Evolutionary conservation across 2,113 vertebrate genomes (phyloP), one percentile per base, ranked within the genome.

Genomic region (Ictalurus punctatus): DNA sequence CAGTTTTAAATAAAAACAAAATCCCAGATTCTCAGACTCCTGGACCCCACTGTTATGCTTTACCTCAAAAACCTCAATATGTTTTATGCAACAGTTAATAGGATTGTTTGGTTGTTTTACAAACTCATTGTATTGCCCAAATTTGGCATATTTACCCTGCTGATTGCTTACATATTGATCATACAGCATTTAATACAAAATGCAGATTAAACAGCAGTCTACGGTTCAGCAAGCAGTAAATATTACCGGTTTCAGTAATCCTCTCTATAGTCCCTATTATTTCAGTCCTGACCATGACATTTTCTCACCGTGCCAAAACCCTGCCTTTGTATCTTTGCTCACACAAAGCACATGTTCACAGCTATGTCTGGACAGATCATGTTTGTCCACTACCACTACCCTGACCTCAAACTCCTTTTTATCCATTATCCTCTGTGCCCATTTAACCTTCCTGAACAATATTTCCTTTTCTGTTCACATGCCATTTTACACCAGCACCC

Each of bases 401-500:
- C 59, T 34, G 76, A 69, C 87, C 65, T 85, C 61, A 83, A 71
- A 80, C 63, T 83, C 79, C 73, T 81, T 63, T 87, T 87, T 79
- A 83, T 85, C 81, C 27, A 61, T 19, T 88, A 84, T 90, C 85
- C 76, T 79, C 56, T 19, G 40, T 67, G 27, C 84, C 78, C 89
- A 86, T 37, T 90, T 88, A 91, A 86, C 83, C 78, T 85, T 89
- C 80, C 54, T 65, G 67, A 56, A 52, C 78, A 63, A 71, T 76
- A 48, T 65, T 59, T 56, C 83, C 83, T 67, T 65, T 76, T 74
- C 69, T 23, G 54, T 82, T 71, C 52, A 25, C 63, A 87, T 84
- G 84, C 82, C 84, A 59, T 89, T 92, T 84, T 86, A 63, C 89
- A 89, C 88, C 86, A 61, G 86, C 76, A 80, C 54, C 56, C 67